Percentiles rank a stretch among this genome's conserved stretches.
Evolutionary conservation across 2,113 vertebrate genomes (phyloP).

Genomic region (Strigops habroptila): DNA sequence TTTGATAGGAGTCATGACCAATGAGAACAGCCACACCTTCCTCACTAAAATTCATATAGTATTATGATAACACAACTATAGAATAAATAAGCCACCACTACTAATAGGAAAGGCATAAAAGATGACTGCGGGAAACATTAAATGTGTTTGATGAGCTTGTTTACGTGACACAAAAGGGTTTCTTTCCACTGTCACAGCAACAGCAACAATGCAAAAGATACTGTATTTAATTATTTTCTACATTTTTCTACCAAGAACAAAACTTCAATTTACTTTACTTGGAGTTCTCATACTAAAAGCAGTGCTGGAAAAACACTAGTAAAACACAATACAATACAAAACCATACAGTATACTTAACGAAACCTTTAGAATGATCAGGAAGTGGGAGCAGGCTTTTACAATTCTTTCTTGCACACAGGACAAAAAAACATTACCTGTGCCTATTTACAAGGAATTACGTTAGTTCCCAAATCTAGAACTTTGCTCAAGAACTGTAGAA

Average conservation of each 20-base stretch:
- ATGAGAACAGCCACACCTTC: neutral
- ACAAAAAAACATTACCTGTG: neutral
- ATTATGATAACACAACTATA: neutral
- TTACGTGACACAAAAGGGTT: neutral
- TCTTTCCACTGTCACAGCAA: neutral
- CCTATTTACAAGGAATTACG: fast-evolving
- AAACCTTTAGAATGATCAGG: neutral
- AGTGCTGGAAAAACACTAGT: neutral
- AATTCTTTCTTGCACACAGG: neutral
- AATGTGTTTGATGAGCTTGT: neutral
- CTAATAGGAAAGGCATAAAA: neutral
- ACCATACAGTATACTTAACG: neutral
- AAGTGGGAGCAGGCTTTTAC: neutral
- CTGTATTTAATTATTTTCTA: neutral
- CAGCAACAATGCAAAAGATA: neutral
- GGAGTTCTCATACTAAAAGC: neutral
- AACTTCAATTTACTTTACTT: neutral
- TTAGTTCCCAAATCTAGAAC: neutral
- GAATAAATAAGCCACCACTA: neutral
- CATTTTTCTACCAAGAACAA: neutral
- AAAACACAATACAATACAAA: neutral
- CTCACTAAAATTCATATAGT: neutral
- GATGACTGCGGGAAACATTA: neutral
- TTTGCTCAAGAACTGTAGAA: neutral
- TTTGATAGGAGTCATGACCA: neutral